Percentiles rank a stretch among this genome's conserved stretches.
Conservation (phyloP, 1,140 invertebrate genomes). For the Heliothis subflexa region DNA sequence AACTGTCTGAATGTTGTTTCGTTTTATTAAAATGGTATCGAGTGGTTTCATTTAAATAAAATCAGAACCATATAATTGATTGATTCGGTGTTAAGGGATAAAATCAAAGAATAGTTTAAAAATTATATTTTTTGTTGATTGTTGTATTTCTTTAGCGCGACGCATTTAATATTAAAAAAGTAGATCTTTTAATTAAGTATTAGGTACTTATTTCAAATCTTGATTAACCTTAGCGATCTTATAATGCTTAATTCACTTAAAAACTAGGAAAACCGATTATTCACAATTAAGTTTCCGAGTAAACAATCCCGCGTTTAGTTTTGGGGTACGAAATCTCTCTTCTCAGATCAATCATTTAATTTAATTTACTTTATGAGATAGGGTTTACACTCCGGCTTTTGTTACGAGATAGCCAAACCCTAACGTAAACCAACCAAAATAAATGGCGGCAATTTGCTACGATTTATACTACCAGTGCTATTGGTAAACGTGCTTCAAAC, state of each 20-base stretch:
- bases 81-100: neutral
- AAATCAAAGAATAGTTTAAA: neutral
- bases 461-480: too few species aligned
- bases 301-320: neutral
- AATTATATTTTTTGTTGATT: too few species aligned
- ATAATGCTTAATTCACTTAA: too few species aligned
- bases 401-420: too few species aligned
- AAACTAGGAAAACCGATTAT: neutral
- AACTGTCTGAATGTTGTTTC: neutral
- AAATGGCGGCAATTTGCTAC: too few species aligned
- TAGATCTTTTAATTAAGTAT: too few species aligned
- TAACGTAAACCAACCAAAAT: too few species aligned
- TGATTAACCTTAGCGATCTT: neutral
- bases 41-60: neutral
- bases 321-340: neutral
- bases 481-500: too few species aligned
- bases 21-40: neutral
- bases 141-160: neutral
- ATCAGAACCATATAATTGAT: neutral
- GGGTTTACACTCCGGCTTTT: neutral
- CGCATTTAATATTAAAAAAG: neutral
- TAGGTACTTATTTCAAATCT: too few species aligned
- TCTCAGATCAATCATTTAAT: conserved; percentile 24
- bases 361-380: neutral
- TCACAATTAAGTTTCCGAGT: neutral